Base-by-base conservation (phyloP, 2,888 invertebrate genomes). In the Nemotelus nigrinus region DNA sequence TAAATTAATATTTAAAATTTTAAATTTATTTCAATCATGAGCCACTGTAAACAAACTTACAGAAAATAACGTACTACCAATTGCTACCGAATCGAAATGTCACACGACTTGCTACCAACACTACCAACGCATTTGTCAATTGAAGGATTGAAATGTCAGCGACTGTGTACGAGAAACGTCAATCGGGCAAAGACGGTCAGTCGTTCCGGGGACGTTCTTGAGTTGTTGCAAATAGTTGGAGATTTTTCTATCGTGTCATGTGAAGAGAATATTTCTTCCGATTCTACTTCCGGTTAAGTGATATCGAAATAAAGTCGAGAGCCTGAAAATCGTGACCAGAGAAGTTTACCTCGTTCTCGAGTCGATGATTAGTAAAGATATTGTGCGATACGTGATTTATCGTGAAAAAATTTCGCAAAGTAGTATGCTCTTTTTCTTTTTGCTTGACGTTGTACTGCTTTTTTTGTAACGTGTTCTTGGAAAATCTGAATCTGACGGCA, bases 141-240 rank as follows among this genome's bases (percentile, higher is more conserved):
- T 25, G 25, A 25, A 25, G 25, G 25, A 25, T 25, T 68, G 50
- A 68, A 25, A 68, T 68, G 67, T 68, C 67, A 68, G 48, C 67
- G 67, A 25, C 67, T 57, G 70, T 43, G 44, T 55, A 68, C 68
- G 63, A 55, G 10, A 71, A 71, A 55, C 44, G 55, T 71, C 70
- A 50, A 53, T 70, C 53, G 8, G 39, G 8, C 3, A 43, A 53
- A 70, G 70, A 70, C 53, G 50, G 6, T 50, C 64, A 44, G 7
- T 6, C 10, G 65, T 65, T 41, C 45, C 45, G 65, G 8, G 45
- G 41, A 6, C 41, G 50, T 60, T 39, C n/a, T 60, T 41, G 25
- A 25, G 25, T 25, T 25, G 25, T 25, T 25, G 25, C 25, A 25
- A 25, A 25, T 25, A 25, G 25, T 25, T 25, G 25, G 25, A 25